A percentile compares a stretch with the other conserved stretches of the same genome.
These are phyloP conservation scores for Seira musarum DNA, from an alignment of 2,888 invertebrate genomes.

Conservation along the genomic window DNA sequence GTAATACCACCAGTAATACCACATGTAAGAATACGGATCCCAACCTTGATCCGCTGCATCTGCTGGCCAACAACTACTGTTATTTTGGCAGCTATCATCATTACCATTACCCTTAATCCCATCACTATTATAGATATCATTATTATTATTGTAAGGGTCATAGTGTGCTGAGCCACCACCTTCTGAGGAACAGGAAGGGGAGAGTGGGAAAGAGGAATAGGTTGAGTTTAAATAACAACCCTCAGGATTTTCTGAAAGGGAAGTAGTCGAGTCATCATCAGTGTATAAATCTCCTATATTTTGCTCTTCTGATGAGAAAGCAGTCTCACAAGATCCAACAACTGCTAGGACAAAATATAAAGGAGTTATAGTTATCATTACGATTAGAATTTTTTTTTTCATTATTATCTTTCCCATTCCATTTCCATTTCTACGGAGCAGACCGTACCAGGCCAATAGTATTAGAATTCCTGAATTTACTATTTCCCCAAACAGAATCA, in stretches of 20 bases:
- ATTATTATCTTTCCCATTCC: too few species aligned
- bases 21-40: slow-evolving; percentile 67
- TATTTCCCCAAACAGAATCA: too few species aligned
- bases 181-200: slow-evolving; percentile 49
- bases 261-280: slow-evolving; percentile 33
- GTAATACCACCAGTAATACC: slow-evolving; percentile 70
- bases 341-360: slow-evolving; percentile 51
- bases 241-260: slow-evolving; percentile 38
- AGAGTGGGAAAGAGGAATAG: slow-evolving; percentile 27
- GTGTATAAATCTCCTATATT: slow-evolving; percentile 51
- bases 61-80: slow-evolving; percentile 53
- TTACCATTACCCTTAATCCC: slow-evolving; percentile 34
- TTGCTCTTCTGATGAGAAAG: slow-evolving; percentile 53
- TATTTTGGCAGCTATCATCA: slow-evolving; percentile 29
- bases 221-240: slow-evolving; percentile 43
- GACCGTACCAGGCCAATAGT: too few species aligned
- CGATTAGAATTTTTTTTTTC: slow-evolving; percentile 25
- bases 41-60: slow-evolving; percentile 62
- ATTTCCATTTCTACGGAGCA: too few species aligned
- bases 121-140: slow-evolving; percentile 28
- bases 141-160: slow-evolving; percentile 48
- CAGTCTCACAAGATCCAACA: slow-evolving; percentile 54
- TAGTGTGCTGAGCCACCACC: slow-evolving; percentile 51
- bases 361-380: slow-evolving; percentile 40
- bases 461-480: too few species aligned